A percentile compares a stretch with the other conserved stretches of the same genome.
Conservation (phyloP, 2,888 invertebrate genomes). For the Temnothorax rugatulus region DNA sequence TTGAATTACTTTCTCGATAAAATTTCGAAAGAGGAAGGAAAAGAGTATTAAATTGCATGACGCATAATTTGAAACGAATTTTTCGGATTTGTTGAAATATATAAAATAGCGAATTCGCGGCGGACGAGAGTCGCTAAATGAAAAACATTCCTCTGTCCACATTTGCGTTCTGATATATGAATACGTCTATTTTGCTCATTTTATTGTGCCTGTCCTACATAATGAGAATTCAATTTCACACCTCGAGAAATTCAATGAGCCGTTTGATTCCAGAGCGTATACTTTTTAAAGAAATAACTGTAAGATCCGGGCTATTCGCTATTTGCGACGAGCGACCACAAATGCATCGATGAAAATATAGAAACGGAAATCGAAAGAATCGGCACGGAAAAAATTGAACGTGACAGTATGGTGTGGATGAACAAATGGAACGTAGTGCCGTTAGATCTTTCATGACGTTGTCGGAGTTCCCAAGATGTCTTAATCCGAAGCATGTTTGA, state of each 20-base stretch:
- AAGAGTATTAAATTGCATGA: background rate
- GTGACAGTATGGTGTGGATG: background rate
- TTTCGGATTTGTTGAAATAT: background rate
- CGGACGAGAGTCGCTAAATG: background rate
- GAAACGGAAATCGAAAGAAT: background rate
- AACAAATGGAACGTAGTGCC: background rate
- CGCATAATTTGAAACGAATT: background rate
- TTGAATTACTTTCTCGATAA: background rate
- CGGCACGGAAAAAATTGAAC: background rate
- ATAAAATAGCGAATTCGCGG: too few relatives aligned
- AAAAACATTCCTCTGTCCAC: background rate
- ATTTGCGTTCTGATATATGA: background rate
- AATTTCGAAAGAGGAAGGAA: background rate
- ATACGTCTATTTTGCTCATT: background rate
- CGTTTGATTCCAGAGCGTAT: background rate
- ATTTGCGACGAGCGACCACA: background rate
- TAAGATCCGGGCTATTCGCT: background rate
- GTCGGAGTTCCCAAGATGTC: background rate
- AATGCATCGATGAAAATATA: background rate
- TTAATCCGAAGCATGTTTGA: constrained; percentile 15
- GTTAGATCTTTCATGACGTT: constrained; percentile 1
- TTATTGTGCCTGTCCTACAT: constrained; percentile 1
- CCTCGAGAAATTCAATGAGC: background rate
- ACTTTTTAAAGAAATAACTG: constrained; percentile 26
- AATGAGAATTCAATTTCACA: constrained; percentile 25